Conservation (phyloP, 2,888 invertebrate species). For the Lydus trimaculatus region DNA sequence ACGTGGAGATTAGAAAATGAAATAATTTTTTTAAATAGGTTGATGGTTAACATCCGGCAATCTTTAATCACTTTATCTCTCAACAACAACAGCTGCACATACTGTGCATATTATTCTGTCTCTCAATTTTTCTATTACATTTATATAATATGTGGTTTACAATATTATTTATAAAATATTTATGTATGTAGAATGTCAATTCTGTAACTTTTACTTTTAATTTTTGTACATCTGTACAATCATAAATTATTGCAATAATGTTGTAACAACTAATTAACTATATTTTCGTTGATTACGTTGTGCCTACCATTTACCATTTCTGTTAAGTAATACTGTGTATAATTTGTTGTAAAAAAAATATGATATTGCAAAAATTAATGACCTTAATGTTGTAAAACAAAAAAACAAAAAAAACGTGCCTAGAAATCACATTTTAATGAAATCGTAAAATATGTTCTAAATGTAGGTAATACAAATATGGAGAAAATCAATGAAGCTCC, state of each 20-base stretch:
- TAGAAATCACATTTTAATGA: too few relatives aligned
- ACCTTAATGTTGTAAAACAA: too few relatives aligned
- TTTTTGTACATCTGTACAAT: not conserved
- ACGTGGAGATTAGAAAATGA: not conserved
- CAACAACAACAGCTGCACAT: conserved; percentile 18
- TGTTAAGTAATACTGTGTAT: not conserved
- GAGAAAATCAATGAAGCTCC: not conserved
- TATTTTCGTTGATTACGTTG: conserved; percentile 1
- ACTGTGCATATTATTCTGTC: not conserved
- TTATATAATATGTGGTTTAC: too few relatives aligned
- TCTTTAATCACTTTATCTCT: conserved; percentile 23
- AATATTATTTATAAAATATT: too few relatives aligned
- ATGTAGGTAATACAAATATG: too few relatives aligned
- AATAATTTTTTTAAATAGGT: not conserved
- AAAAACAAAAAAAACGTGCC: too few relatives aligned
- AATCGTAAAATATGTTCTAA: too few relatives aligned
- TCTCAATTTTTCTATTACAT: not conserved
- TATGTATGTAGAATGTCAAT: not conserved
- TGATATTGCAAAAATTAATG: not conserved
- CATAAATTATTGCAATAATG: not conserved
- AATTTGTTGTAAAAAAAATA: not conserved
- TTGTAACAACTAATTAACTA: not conserved
- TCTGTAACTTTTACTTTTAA: not conserved
- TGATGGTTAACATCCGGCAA: conserved; percentile 25
- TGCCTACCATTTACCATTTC: too few relatives aligned